These are phyloP conservation scores for Megaustenia siamemsis DNA, from an alignment of 2,888 invertebrate genomes.

Conservation along the genomic window DNA sequence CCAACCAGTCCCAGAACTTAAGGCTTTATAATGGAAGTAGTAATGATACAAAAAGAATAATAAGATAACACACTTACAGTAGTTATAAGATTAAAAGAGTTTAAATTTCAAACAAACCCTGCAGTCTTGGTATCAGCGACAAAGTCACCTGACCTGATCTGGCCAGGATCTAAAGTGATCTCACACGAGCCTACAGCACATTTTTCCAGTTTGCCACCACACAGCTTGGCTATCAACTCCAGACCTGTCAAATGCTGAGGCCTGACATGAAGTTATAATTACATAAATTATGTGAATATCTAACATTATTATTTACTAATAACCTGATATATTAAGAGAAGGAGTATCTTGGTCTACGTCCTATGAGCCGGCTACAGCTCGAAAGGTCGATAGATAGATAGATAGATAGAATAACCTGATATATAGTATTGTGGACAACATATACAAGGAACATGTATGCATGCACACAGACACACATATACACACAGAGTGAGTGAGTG, in stretches of 20 bases:
- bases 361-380: no score
- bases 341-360: no score
- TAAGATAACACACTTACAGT: background rate
- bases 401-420: no score
- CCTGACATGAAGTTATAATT: conserved; percentile 65
- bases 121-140: conserved; percentile 89
- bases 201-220: conserved; percentile 87
- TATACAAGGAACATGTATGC: no score
- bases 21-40: no score
- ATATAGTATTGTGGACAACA: no score
- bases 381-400: no score
- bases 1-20: no score
- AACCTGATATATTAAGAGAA: no score
- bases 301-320: background rate
- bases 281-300: background rate
- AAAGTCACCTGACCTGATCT: conserved; percentile 84
- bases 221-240: conserved; percentile 87
- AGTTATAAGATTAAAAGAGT: no score
- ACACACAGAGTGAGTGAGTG: no score
- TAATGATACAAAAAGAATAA: background rate
- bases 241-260: conserved; percentile 84
- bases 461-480: no score
- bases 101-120: conserved; percentile 86
- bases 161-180: conserved; percentile 86
- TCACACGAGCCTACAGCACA: conserved; percentile 87